These are phyloP conservation scores for Epinephelus moara DNA, from an alignment of 2,113 vertebrate species.

Conservation along the genomic window DNA sequence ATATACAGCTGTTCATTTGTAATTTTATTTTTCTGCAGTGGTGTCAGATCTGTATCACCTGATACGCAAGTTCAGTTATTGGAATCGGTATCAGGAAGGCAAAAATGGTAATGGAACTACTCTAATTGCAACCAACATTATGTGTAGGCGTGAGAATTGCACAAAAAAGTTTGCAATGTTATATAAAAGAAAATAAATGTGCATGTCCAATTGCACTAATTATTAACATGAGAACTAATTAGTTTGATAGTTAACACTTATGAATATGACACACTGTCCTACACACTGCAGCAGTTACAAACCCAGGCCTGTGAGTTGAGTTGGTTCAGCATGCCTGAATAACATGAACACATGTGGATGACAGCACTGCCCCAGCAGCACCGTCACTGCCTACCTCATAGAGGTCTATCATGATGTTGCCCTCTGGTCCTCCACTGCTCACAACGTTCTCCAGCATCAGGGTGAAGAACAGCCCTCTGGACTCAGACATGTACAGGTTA, in stretches of 20 bases:
- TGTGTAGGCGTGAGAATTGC: not conserved
- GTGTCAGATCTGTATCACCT: too few relatives aligned
- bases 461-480: slow-evolving; percentile 91
- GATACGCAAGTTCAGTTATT: too few relatives aligned
- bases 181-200: not conserved
- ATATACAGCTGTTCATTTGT: too few relatives aligned
- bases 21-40: too few relatives aligned
- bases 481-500: slow-evolving; percentile 95
- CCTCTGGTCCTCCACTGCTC: slow-evolving; percentile 92
- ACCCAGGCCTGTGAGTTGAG: slow-evolving; percentile 1
- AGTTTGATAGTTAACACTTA: not conserved
- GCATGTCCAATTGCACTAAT: not conserved
- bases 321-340: slow-evolving; percentile 7
- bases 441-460: slow-evolving; percentile 93
- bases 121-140: not conserved
- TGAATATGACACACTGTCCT: not conserved
- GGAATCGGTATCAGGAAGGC: too few relatives aligned
- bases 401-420: slow-evolving; percentile 96
- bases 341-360: slow-evolving; percentile 9
- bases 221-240: not conserved
- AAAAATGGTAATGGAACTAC: too few relatives aligned
- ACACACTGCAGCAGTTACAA: not conserved
- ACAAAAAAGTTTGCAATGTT: too few relatives aligned
- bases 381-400: slow-evolving; percentile 90
- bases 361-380: slow-evolving; percentile 15